phyloP scores from a whole-genome alignment of 1,140 invertebrate species.

The Bactericera cockerelli region DNA sequence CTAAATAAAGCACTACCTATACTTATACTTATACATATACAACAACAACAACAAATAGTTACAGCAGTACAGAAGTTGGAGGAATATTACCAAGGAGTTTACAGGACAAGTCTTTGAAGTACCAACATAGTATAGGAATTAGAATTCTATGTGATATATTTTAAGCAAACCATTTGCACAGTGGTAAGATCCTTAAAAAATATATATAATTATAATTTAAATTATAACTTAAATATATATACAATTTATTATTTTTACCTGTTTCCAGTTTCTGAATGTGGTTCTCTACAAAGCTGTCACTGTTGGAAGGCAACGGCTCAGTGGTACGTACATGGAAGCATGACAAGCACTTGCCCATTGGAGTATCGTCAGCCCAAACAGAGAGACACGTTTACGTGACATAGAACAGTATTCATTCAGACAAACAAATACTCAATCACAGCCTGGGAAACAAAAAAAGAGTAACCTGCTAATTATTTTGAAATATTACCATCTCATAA shows the following conservation, averaged over 20 bases:
- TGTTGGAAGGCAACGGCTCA: not conserved
- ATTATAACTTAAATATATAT: not conserved
- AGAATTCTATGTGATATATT: too few species aligned
- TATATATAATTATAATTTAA: not conserved
- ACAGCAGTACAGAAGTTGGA: too few species aligned
- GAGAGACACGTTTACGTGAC: not conserved
- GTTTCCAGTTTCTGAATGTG: not conserved
- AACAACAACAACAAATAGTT: too few species aligned
- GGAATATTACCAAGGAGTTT: too few species aligned
- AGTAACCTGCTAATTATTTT: too few species aligned
- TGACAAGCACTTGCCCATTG: conserved; percentile 15
- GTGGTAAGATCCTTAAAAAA: not conserved
- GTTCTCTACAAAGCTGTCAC: not conserved
- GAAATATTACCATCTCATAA: too few species aligned
- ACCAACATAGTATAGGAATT: too few species aligned
- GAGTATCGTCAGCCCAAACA: not conserved
- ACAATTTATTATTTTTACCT: not conserved
- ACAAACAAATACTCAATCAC: too few species aligned
- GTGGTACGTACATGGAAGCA: conserved; percentile 11
- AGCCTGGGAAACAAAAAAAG: too few species aligned
- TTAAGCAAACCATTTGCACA: not conserved
- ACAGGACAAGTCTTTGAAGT: too few species aligned
- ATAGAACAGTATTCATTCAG: not conserved
- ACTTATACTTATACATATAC: too few species aligned
- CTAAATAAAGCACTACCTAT: too few species aligned